These are phyloP conservation scores for Phalacrocorax aristotelis DNA, from an alignment of 2,113 vertebrate species.

Conservation along the genomic window DNA sequence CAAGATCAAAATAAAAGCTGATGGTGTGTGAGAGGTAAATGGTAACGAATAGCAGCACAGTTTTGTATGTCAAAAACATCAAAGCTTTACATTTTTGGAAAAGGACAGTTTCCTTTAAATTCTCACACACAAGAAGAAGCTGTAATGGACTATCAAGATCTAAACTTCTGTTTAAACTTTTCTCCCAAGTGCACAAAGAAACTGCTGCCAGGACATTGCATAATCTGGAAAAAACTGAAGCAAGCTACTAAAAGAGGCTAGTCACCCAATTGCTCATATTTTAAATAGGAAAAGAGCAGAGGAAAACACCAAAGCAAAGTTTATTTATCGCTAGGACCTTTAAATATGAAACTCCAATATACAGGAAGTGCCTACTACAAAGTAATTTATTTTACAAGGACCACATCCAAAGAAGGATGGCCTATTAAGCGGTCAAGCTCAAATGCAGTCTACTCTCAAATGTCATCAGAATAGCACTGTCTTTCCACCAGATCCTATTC, in stretches of 20 bases:
- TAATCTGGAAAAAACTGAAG: not conserved
- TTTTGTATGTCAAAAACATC: not conserved
- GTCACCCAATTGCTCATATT: not conserved
- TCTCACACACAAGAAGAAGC: not conserved
- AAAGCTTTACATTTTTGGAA: not conserved
- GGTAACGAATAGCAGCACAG: not conserved
- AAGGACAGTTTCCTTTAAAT: not conserved
- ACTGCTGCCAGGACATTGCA: not conserved
- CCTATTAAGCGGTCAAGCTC: not conserved
- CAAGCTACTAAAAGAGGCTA: not conserved
- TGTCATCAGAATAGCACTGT: not conserved
- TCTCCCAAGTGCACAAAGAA: not conserved
- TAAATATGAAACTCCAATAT: not conserved
- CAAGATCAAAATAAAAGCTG: not conserved
- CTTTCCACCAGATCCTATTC: not conserved
- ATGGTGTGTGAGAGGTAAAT: not conserved
- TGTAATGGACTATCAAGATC: not conserved
- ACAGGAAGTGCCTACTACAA: not conserved
- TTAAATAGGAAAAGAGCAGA: not conserved
- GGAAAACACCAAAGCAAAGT: not conserved
- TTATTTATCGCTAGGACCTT: not conserved
- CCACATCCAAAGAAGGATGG: not conserved
- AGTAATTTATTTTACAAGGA: not conserved
- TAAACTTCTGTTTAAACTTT: not conserved
- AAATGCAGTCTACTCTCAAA: not conserved